These are phyloP conservation scores for Amphiprion ocellaris DNA, from an alignment of 2,113 vertebrate genomes.

Conservation along the genomic window DNA sequence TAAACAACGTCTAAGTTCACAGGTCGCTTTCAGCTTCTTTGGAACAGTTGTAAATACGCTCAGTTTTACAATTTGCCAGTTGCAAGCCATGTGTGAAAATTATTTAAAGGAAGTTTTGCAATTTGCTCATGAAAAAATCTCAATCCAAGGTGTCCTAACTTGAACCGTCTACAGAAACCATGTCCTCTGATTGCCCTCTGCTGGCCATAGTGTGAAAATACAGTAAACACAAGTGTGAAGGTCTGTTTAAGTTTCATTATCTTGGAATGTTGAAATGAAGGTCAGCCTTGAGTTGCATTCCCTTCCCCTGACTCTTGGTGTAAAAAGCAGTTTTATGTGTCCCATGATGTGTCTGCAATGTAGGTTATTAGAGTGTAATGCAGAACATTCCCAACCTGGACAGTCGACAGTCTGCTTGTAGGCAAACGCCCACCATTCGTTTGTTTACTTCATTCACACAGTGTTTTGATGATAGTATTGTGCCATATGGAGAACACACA, in stretches of 20 bases:
- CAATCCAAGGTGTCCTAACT: neutral
- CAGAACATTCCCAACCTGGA: neutral
- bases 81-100: neutral
- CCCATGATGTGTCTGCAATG: slow-evolving; percentile 9
- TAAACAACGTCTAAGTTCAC: no score
- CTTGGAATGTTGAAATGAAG: slow-evolving; percentile 11
- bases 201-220: slow-evolving; percentile 28
- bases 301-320: neutral
- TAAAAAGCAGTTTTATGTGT: slow-evolving; percentile 12
- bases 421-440: neutral
- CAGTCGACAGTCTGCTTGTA: neutral
- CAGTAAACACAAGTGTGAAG: neutral
- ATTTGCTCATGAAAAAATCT: neutral
- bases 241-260: neutral
- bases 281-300: neutral
- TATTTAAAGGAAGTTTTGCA: neutral
- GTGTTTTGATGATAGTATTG: neutral
- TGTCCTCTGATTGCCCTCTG: slow-evolving; percentile 30
- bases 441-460: neutral
- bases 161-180: neutral
- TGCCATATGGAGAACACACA: neutral
- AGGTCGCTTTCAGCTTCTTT: neutral
- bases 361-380: slow-evolving; percentile 32
- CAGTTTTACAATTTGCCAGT: neutral
- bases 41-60: neutral